Base-by-base conservation (phyloP, 1,140 invertebrate species). In the Aphelenchoides avenae region DNA sequence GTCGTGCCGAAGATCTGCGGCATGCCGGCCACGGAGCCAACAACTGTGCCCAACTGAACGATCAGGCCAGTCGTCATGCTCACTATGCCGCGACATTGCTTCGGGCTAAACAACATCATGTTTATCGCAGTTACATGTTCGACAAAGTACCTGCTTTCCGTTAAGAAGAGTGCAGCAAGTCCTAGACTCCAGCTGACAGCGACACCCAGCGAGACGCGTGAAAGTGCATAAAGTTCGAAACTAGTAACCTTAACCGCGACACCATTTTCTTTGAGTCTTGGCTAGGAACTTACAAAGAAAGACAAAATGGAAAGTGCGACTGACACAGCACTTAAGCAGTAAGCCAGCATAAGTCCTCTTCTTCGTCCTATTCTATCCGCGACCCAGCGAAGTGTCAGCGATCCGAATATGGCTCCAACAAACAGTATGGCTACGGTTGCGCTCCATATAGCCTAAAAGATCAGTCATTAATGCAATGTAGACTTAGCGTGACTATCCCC, bases 1-100 rank as follows among this genome's bases (percentile, higher is more conserved):
- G 37, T 29, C n/a, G 61, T 66, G 46, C 69, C 73, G 30, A 71
- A 52, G 18, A 71, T 50, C 5, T 50, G 34, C n/a, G 69, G 69
- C 66, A 71, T 76, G 3, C 55, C 69, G 31, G 72, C 18, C n/a
- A 76, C 48, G 6, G 69, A 71, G 13, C 69, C 69, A 37, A 61
- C 31, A 29, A 71, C 59, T 9, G 66, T 69, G 36, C 69, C 69
- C 3, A 76, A 22, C 52, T 71, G 69, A 39, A 71, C 61, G 36
- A 73, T 58, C 15, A 70, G 40, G 20, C 69, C 69, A 13, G 62
- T 76, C 20, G 64, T 73, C 69, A 71, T 71, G 20, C 57, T 52
- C 18, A 71, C 52, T 9, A 50, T 46, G 20, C 70, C 70, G 18
- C 70, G 70, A 31, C 70, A 76, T 57, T 50, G 18, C 58, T 68